phyloP scores from a whole-genome alignment of 2,797 vertebrate species.

The Rhinogobio ventralis region DNA sequence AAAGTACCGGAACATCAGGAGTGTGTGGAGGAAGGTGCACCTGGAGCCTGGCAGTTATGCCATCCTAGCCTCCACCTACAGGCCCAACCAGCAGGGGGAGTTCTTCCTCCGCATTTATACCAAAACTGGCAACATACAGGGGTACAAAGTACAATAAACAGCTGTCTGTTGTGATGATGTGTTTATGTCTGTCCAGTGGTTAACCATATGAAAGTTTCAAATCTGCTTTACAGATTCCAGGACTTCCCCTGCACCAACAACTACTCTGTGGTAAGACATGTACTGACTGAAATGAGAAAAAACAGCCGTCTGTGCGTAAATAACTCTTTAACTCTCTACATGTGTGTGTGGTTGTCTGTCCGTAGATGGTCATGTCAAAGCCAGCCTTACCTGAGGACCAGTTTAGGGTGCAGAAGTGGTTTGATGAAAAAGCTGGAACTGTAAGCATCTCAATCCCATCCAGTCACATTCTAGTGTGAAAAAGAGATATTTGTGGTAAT shows the following conservation, averaged over 20 bases:
- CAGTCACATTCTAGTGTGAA: not conserved
- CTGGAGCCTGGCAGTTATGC: constrained; percentile 78
- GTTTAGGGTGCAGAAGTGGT: constrained; percentile 68
- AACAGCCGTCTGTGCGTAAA: not conserved
- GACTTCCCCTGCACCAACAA: constrained; percentile 74
- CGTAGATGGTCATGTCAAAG: constrained; percentile 71
- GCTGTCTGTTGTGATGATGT: not conserved
- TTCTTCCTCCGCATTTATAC: constrained; percentile 82
- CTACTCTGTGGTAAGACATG: constrained; percentile 71
- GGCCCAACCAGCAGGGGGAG: constrained; percentile 76
- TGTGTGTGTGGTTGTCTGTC: constrained; percentile 38
- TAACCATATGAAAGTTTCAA: not conserved
- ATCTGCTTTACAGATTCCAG: constrained; percentile 69
- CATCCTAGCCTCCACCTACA: constrained; percentile 75
- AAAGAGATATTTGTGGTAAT: not conserved
- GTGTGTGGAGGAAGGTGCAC: constrained; percentile 75
- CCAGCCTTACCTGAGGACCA: constrained; percentile 70
- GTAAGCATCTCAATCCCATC: constrained; percentile 63
- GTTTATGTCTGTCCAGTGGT: constrained; percentile 2
- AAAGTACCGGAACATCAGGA: constrained; percentile 73
- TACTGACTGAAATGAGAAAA: not conserved
- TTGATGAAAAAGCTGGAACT: constrained; percentile 71
- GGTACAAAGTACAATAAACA: constrained; percentile 64
- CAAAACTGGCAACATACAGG: constrained; percentile 78
- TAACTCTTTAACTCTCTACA: not conserved